Percentiles rank a stretch among this genome's conserved stretches.
Conservation (phyloP, 2,888 invertebrate genomes). For the Thyatira batis region DNA sequence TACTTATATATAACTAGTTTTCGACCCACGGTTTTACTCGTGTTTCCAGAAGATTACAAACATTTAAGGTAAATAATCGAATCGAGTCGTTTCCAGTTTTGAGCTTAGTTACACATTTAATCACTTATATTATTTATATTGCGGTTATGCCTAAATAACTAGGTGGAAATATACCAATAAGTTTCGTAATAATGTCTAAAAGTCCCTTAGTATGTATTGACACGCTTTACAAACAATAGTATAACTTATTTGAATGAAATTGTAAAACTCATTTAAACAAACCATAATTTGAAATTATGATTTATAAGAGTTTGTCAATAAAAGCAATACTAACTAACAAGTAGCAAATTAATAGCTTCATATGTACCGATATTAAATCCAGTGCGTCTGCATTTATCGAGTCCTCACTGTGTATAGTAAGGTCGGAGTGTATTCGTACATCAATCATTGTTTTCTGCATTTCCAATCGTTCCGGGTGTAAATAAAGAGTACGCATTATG, state of each 20-base stretch:
- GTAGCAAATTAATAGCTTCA: background rate
- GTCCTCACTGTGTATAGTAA: slow-evolving; percentile 68
- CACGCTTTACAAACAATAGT: background rate
- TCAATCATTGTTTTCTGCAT: slow-evolving; percentile 44
- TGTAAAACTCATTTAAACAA: background rate
- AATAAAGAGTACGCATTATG: slow-evolving; percentile 80
- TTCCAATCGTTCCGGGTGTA: slow-evolving; percentile 60
- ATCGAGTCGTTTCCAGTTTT: no score
- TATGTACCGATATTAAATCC: slow-evolving; percentile 62
- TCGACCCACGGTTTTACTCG: no score
- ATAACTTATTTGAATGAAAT: background rate
- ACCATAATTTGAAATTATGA: no score
- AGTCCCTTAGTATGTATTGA: no score
- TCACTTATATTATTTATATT: background rate
- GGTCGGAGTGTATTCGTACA: slow-evolving; percentile 57
- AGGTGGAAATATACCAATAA: no score
- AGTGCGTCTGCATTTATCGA: slow-evolving; percentile 56
- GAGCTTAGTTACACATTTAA: background rate
- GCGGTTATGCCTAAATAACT: no score
- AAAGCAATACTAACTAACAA: background rate
- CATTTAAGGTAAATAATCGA: no score
- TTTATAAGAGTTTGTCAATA: no score
- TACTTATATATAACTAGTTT: no score
- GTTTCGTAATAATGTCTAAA: no score
- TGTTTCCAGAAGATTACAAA: no score